Evolutionary conservation across 2,888 invertebrate species (phyloP), one percentile per base, ranked within the genome.

Genomic region (Andricus curvator): DNA sequence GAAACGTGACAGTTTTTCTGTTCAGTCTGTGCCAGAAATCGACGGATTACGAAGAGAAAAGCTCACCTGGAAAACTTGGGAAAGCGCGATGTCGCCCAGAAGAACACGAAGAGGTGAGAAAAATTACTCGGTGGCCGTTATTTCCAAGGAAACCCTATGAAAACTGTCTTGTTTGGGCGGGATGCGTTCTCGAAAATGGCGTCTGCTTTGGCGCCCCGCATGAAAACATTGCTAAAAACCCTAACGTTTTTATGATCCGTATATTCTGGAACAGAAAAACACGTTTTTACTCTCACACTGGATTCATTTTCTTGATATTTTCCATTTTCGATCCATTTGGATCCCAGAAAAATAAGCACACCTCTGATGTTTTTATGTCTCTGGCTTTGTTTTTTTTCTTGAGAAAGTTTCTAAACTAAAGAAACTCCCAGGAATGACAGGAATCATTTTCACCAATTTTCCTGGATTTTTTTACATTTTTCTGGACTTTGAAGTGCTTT

Each of bases 101-200:
- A 85, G 86, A 83, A 88, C 87, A n/a, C 81, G 89, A 81, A 85
- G 86, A 86, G 88, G 88, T 89, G 83, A 81, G 83, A 64, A 41
- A 13, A n/a, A 44, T 13, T 56, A 56, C 11, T 51, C 22, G 11
- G 6, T 11, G 33, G 37, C 56, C n/a, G 56, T 74, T 74, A 56
- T 33, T 74, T 74, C 51, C n/a, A 33, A 13, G 56, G 56, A 74
- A 56, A 33, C 56, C 5, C n/a, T 56, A 4, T n/a, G n/a, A 74
- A 56, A 74, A 74, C 13, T 56, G 29, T 74, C 20, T 74, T 74
- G 74, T 87, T 88, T 88, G 85, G 87, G 88, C 88, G 88, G 88
- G 88, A 81, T 85, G 78, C 67, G 68, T 62, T 83, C 79, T 80
- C 68, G 79, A 86, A 85, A 68, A 88, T 88, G 88, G 88, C 86